Conservation (phyloP, 64 coral and sea anemone genomes). For the Pocillopora verrucosa region DNA sequence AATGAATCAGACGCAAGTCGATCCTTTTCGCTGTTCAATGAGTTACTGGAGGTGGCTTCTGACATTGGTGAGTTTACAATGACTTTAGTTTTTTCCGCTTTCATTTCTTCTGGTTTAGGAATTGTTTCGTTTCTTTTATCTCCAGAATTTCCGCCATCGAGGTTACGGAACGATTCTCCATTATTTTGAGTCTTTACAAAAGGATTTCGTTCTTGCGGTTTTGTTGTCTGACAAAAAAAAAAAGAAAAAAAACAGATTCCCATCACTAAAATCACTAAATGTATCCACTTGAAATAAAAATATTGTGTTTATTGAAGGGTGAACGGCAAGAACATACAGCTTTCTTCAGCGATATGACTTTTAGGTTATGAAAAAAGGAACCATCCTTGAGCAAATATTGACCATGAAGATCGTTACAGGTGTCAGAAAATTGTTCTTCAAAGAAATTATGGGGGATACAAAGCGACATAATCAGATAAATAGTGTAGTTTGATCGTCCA, state of each 20-base stretch:
- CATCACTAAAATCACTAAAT: not conserved
- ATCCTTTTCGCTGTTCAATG: not conserved
- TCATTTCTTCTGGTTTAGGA: not conserved
- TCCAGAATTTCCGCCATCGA: not conserved
- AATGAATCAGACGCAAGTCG: not conserved
- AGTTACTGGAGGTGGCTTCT: not conserved
- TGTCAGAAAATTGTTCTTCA: no score
- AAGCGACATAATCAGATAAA: no score
- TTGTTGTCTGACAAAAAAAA: constrained; percentile 7
- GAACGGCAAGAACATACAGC: no score
- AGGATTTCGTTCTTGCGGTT: constrained; percentile 27
- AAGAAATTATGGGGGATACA: no score
- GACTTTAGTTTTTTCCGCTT: not conserved
- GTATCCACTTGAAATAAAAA: no score
- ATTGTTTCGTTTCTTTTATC: not conserved
- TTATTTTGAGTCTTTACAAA: constrained; percentile 8
- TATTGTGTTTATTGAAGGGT: no score
- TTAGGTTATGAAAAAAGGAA: no score
- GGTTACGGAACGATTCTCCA: not conserved
- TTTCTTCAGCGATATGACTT: no score
- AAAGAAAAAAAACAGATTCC: not conserved
- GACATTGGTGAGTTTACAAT: not conserved
- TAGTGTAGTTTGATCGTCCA: no score
- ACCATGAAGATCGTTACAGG: no score
- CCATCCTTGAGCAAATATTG: no score